A percentile compares a stretch with the other conserved stretches of the same genome.
Evolutionary conservation across 2,797 vertebrate genomes (phyloP).

Genomic region (Peromyscus aztecus): DNA sequence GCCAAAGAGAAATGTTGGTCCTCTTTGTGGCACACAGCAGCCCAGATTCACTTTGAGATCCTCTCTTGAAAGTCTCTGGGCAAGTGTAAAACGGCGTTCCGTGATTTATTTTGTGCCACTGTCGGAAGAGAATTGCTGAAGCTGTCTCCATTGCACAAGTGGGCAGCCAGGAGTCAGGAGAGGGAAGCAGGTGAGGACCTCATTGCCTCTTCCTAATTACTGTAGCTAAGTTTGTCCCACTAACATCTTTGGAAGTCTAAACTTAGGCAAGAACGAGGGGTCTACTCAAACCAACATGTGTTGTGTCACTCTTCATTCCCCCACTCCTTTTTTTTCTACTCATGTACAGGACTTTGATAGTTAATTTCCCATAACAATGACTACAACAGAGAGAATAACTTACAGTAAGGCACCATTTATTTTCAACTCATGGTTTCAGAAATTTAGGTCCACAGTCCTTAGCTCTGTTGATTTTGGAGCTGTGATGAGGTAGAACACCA

Average conservation of each 20-base stretch:
- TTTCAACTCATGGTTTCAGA: neutral
- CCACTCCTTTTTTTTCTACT: neutral
- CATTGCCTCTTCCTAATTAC: slow-evolving; percentile 61
- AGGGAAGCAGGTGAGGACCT: slow-evolving; percentile 18
- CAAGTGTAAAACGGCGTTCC: slow-evolving; percentile 62
- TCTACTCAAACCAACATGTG: neutral
- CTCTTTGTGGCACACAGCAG: slow-evolving; percentile 79
- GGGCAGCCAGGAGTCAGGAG: neutral
- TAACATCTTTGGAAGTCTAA: neutral
- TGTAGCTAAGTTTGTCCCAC: slow-evolving; percentile 11
- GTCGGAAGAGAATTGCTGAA: slow-evolving; percentile 27
- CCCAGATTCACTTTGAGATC: slow-evolving; percentile 80
- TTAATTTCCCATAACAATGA: neutral
- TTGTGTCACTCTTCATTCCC: neutral
- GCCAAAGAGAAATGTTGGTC: slow-evolving; percentile 78
- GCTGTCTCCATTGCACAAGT: neutral
- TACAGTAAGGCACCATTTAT: neutral
- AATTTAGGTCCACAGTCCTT: neutral
- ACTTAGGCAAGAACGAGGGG: neutral
- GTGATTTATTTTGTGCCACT: slow-evolving; percentile 68
- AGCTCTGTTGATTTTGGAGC: neutral
- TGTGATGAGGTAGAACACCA: neutral
- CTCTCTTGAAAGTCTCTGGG: slow-evolving; percentile 76
- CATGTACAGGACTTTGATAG: neutral
- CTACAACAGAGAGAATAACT: neutral